Base-by-base conservation (phyloP, 2,113 vertebrate species). In the Aphelocoma coerulescens region DNA sequence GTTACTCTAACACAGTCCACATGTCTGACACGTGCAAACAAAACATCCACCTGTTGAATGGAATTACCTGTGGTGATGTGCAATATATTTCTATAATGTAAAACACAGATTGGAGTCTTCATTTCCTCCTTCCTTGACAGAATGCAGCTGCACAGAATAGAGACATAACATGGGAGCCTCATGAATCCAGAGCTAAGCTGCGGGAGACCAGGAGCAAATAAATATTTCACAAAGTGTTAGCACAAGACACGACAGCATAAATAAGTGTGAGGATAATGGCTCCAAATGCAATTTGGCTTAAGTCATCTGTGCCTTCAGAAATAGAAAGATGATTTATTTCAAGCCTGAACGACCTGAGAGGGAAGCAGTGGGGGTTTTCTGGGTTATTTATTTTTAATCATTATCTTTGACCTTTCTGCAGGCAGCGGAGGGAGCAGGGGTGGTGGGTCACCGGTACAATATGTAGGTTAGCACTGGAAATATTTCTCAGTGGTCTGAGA, bases 151-250 rank as follows among this genome's bases (percentile, higher is more conserved):
- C 83, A 80, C 74, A 24, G 84, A 91, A 96, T 88, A 89, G 91
- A 96, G 93, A 95, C 67, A 65, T 88, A 94, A 89, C 3, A 1
- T 0, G 5, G 88, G 57, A 85, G 69, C 76, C 91, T 92, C 91
- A 62, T 92, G 96, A 95, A 96, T 95, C 93, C 94, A 55, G 69
- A 95, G 94, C 94, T 83, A 71, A 95, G 81, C 96, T 78, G 85
- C 6, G 0, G 95, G 95, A 96, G 94, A 89, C 80, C 93, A 96
- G 92, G 52, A 95, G 93, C 94, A 96, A 97, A 97, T 97, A 97
- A 97, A 97, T 97, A 97, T 97, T 97, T 97, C 96, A 97, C 94
- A 58, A 94, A 97, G 87, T 83, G 91, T 96, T 95, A 97, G 93
- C 94, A 66, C 72, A 92, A 92, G 96, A 86, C 94, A 90, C 13